Conservation (phyloP, 2,797 vertebrate genomes). For the Melanotaenia maccullochi region DNA sequence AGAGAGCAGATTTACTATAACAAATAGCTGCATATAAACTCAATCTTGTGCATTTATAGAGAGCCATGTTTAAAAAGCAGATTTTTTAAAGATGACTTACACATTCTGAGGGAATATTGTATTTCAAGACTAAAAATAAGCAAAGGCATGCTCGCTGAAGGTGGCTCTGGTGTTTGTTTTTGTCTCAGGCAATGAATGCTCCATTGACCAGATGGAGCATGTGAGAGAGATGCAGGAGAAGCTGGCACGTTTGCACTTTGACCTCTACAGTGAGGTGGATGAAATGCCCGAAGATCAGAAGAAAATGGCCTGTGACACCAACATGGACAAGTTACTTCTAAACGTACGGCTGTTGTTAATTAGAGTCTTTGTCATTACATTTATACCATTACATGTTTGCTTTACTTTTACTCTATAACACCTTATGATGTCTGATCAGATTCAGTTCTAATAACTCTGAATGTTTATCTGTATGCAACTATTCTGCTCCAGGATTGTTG, state of each 20-base stretch:
- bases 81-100: no score
- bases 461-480: no score
- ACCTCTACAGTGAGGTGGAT: constrained; percentile 94
- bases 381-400: background rate
- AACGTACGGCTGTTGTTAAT: constrained; percentile 84
- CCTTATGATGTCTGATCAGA: no score
- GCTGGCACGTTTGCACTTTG: constrained; percentile 94
- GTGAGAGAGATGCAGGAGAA: constrained; percentile 99
- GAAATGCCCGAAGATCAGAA: constrained; percentile 93
- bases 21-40: background rate
- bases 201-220: constrained; percentile 98
- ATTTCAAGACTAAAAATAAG: no score
- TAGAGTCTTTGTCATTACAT: background rate
- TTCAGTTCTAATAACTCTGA: no score
- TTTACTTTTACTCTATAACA: no score
- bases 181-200: constrained; percentile 91
- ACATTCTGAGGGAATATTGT: no score
- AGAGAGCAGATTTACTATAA: background rate
- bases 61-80: background rate
- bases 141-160: background rate
- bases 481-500: no score
- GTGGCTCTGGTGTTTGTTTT: background rate
- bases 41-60: background rate
- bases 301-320: constrained; percentile 90
- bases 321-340: constrained; percentile 93